phyloP scores from a whole-genome alignment of 1,140 invertebrate genomes.

The Macrostomum lignano region DNA sequence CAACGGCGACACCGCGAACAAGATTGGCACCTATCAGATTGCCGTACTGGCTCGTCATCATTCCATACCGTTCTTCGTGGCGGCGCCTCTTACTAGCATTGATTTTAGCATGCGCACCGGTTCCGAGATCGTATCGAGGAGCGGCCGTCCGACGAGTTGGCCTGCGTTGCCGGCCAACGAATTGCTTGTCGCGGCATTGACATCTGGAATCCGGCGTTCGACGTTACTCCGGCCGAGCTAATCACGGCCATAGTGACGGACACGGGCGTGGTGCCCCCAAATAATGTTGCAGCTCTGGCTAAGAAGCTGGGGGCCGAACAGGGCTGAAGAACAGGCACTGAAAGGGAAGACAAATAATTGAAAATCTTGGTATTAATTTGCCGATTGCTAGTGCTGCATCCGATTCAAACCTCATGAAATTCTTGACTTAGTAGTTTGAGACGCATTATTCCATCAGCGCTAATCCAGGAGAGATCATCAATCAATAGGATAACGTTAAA shows the following conservation, averaged over 20 bases:
- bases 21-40: conserved; percentile 87
- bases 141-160: conserved; percentile 59
- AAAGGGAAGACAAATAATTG: too few relatives aligned
- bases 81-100: conserved; percentile 65
- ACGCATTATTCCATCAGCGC: too few relatives aligned
- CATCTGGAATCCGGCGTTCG: conserved; percentile 96
- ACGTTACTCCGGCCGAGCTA: conserved; percentile 69
- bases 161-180: conserved; percentile 44
- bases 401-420: too few relatives aligned
- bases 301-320: too few relatives aligned
- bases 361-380: too few relatives aligned
- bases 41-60: conserved; percentile 68
- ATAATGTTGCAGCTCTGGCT: too few relatives aligned
- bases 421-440: too few relatives aligned
- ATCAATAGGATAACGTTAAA: too few relatives aligned
- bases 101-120: conserved; percentile 50
- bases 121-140: conserved; percentile 72
- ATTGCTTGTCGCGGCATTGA: conserved; percentile 51
- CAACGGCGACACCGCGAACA: conserved; percentile 95
- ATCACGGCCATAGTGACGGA: conserved; percentile 79
- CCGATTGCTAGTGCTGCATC: too few relatives aligned
- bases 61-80: conserved; percentile 71
- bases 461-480: too few relatives aligned
- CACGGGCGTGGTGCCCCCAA: too few relatives aligned
- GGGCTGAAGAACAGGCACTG: too few relatives aligned